Evolutionary conservation across 1,140 invertebrate genomes (phyloP), one percentile per base, ranked within the genome.

Genomic region (Periplaneta americana): DNA sequence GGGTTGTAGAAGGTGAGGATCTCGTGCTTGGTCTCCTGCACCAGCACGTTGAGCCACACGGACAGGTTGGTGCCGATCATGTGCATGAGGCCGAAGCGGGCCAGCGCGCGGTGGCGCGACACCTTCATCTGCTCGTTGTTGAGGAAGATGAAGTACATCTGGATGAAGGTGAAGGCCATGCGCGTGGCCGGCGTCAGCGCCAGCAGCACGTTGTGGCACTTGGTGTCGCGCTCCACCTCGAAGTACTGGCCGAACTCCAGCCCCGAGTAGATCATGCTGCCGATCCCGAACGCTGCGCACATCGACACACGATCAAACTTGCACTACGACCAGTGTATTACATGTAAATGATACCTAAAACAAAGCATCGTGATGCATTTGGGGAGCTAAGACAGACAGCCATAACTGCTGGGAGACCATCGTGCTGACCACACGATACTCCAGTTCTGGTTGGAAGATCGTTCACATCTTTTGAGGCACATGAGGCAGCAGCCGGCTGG

Each of bases 101-200:
- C 96, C 28, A 96, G 91, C 66, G 96, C 92, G 87, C 95, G 95
- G 87, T 97, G 95, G 81, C 95, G 94, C 86, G 96, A 96, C 3
- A 97, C 95, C 88, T 95, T 94, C 92, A 97, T 96, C 95, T 97
- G 94, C 90, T 96, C 95, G 86, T 97, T 96, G 88, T 98, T 98
- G 28, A 98, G 91, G 89, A 98, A 98, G 87, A 98, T 97, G 89
- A 98, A 98, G 88, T 98, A 98, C 93, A 98, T 97, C 88, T 98
- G 97, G 84, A 97, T 95, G 86, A 98, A 97, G 84, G 97, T 98
- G 89, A 98, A 97, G 78, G 95, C 93, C 95, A 98, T 97, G 83
- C 96, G 90, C 0, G 95, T 95, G 9, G 94, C 94, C 0, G 97
- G 96, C 0, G 96, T 97, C 10, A 98, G 87, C 0, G 95, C 96